Evolutionary conservation across 1,140 invertebrate species (phyloP), one percentile per base, ranked within the genome.

Genomic region (Habropoda laboriosa): DNA sequence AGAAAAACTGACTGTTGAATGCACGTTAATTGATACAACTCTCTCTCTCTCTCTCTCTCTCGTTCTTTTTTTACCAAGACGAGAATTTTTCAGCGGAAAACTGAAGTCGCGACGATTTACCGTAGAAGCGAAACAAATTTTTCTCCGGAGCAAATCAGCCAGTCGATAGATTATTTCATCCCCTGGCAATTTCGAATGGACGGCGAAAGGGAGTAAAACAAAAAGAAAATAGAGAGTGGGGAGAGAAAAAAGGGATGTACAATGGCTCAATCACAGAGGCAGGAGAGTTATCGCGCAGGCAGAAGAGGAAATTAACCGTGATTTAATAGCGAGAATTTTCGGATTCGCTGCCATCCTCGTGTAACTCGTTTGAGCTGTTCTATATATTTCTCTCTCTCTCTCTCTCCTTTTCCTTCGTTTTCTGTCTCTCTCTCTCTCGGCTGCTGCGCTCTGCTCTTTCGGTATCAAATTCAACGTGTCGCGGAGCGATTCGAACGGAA

Each of bases 1-100:
- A 74, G 95, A 96, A 24, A 24, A 8, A n/a, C n/a, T n/a, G n/a
- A 10, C n/a, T 42, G 13, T 63, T 63, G 61, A 63, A 74, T 49
- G 55, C 55, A 5, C 38, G 61, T 76, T 67, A 66, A 76, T 67
- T 32, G 51, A 76, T 30, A 16, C 32, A 6, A 24, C 27, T 13
- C 30, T 32, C 10, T n/a, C n/a, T n/a, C n/a, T n/a, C n/a, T n/a
- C n/a, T n/a, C n/a, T n/a, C n/a, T n/a, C n/a, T n/a, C n/a, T n/a
- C n/a, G n/a, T n/a, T n/a, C n/a, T n/a, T n/a, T n/a, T n/a, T n/a
- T n/a, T n/a, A n/a, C n/a, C n/a, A n/a, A 35, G 45, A 10, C 18
- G 42, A 32, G 24, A n/a, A n/a, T 51, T 67, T 45, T n/a, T 16
- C 38, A 38, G 3, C 21, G n/a, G n/a, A 67, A 35, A 42, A 58